These are phyloP conservation scores for Octodonta nipae DNA, from an alignment of 2,888 invertebrate species.

Conservation along the genomic window DNA sequence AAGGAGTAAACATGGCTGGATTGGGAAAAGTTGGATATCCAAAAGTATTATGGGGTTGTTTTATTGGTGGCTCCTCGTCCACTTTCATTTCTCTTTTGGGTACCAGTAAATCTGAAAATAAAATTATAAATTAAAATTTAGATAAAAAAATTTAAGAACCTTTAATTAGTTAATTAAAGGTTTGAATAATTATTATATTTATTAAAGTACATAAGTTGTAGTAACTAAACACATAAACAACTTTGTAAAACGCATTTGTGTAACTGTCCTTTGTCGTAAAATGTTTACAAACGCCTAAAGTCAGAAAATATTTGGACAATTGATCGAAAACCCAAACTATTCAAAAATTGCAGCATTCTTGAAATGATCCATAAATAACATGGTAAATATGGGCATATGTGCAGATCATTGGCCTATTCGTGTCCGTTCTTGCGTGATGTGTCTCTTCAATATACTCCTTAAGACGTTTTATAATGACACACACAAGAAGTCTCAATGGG, in stretches of 20 bases:
- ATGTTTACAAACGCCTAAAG: slow-evolving; percentile 14
- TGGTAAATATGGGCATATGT: slow-evolving; percentile 18
- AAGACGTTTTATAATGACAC: slow-evolving; percentile 16
- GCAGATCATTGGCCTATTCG: slow-evolving; percentile 15
- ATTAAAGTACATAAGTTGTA: too few relatives aligned
- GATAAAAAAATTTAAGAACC: too few relatives aligned
- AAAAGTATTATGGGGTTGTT: slow-evolving; percentile 23
- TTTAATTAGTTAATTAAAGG: too few relatives aligned
- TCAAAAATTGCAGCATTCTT: slow-evolving; percentile 13
- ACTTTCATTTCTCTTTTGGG: slow-evolving; percentile 33
- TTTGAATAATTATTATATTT: too few relatives aligned
- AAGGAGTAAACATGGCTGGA: slow-evolving; percentile 37
- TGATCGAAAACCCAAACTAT: slow-evolving; percentile 12
- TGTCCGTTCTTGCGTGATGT: slow-evolving; percentile 16
- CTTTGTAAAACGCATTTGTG: too few relatives aligned
- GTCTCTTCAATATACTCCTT: slow-evolving; percentile 14
- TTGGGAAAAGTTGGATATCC: slow-evolving; percentile 37
- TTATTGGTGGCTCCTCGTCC: slow-evolving; percentile 46
- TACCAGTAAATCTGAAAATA: slow-evolving; percentile 29
- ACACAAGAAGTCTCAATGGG: slow-evolving; percentile 14
- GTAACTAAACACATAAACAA: too few relatives aligned
- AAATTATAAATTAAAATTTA: too few relatives aligned
- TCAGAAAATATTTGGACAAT: slow-evolving; percentile 19
- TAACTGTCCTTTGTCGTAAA: too few relatives aligned
- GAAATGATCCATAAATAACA: slow-evolving; percentile 13